A percentile compares a stretch with the other conserved stretches of the same genome.
Evolutionary conservation across 2,888 invertebrate species (phyloP).

Genomic region (Drosophila engyochracea): DNA sequence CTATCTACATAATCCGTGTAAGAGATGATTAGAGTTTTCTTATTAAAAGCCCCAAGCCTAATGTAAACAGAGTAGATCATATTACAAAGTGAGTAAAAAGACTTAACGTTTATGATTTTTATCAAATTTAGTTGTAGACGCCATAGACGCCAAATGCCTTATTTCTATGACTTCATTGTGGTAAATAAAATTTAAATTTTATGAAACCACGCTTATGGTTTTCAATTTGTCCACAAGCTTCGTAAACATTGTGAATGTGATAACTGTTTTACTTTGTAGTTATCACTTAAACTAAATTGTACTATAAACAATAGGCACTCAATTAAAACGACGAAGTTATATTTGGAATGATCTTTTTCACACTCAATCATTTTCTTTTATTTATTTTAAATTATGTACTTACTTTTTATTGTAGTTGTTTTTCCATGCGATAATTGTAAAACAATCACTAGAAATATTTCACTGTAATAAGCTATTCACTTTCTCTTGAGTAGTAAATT

Average conservation of each 20-base stretch:
- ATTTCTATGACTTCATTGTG: constrained; percentile 4
- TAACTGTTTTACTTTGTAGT: constrained; percentile 8
- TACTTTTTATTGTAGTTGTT: constrained; percentile 5
- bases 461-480: constrained; percentile 10
- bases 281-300: background rate
- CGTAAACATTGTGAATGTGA: background rate
- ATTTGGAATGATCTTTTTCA: no score
- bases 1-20: constrained; percentile 15
- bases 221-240: background rate
- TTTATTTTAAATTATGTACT: background rate
- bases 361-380: no score
- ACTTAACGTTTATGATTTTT: background rate
- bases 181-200: background rate
- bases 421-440: background rate
- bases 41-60: constrained; percentile 18
- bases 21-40: constrained; percentile 36
- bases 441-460: constrained; percentile 15
- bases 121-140: background rate
- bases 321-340: background rate
- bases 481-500: constrained; percentile 5
- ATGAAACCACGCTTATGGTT: background rate
- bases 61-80: background rate
- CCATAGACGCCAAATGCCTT: background rate
- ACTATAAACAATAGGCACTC: background rate
- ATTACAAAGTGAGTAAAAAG: background rate